Evolutionary conservation across 1,140 invertebrate species (phyloP).

Genomic region (Anoplolepis gracilipes): DNA sequence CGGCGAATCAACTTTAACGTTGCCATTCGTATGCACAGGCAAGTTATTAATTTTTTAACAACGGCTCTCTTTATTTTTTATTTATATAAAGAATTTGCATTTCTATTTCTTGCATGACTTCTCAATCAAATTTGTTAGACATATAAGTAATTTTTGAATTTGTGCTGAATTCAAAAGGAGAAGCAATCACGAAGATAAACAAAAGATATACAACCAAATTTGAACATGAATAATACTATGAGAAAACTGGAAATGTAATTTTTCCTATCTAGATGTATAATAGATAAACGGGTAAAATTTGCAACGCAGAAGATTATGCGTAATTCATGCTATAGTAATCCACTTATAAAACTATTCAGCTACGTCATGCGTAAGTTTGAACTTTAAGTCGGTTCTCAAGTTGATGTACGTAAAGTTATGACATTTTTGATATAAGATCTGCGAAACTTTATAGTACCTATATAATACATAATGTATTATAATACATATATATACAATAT

Average conservation of each 20-base stretch:
- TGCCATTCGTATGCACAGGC: conserved; percentile 29
- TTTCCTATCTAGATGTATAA: neutral
- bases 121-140: neutral
- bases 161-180: neutral
- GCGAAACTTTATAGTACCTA: conserved; percentile 19
- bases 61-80: neutral
- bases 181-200: neutral
- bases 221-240: no score
- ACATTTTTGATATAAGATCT: conserved; percentile 17
- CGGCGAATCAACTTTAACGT: neutral
- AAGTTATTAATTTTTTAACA: conserved; percentile 31
- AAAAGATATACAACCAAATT: neutral
- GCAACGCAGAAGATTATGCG: conserved; percentile 29
- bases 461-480: no score
- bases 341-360: conserved; percentile 49
- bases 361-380: conserved; percentile 16
- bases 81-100: neutral
- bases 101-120: neutral
- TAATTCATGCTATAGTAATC: conserved; percentile 28
- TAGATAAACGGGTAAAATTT: neutral
- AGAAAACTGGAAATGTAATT: conserved; percentile 1
- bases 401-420: conserved; percentile 31
- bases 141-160: neutral
- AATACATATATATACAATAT: no score
- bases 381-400: neutral